Evolutionary conservation across 1,140 invertebrate genomes (phyloP).

Genomic region (Camponotus floridanus): DNA sequence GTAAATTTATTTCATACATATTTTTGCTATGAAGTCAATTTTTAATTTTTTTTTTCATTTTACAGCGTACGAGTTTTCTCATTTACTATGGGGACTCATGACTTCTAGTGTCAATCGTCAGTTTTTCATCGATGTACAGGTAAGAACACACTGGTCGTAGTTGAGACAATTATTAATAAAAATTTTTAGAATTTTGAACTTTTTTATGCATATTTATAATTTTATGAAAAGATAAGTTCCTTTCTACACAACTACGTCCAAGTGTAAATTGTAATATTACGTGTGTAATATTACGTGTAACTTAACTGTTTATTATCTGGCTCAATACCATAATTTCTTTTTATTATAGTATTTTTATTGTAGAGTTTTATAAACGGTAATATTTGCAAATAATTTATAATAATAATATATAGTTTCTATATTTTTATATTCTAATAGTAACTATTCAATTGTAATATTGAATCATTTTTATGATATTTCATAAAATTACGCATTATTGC

Average conservation of each 20-base stretch:
- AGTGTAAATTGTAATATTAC: background rate
- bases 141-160: background rate
- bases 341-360: background rate
- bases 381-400: too few species aligned
- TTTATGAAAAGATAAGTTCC: background rate
- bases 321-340: background rate
- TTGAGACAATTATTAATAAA: background rate
- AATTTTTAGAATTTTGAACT: background rate
- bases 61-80: background rate
- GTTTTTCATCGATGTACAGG: constrained; percentile 1
- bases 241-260: constrained; percentile 8
- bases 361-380: background rate
- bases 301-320: background rate
- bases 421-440: background rate
- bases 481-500: background rate
- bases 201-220: background rate
- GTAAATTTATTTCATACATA: constrained; percentile 56
- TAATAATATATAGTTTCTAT: background rate
- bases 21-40: constrained; percentile 31
- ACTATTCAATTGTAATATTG: background rate
- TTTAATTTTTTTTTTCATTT: constrained; percentile 14
- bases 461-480: background rate
- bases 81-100: background rate
- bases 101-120: background rate
- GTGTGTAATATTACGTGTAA: constrained; percentile 15